Percentiles rank a stretch among this genome's conserved stretches.
phyloP scores from a whole-genome alignment of 2,113 vertebrate genomes.

The Todiramphus saurophagus region DNA sequence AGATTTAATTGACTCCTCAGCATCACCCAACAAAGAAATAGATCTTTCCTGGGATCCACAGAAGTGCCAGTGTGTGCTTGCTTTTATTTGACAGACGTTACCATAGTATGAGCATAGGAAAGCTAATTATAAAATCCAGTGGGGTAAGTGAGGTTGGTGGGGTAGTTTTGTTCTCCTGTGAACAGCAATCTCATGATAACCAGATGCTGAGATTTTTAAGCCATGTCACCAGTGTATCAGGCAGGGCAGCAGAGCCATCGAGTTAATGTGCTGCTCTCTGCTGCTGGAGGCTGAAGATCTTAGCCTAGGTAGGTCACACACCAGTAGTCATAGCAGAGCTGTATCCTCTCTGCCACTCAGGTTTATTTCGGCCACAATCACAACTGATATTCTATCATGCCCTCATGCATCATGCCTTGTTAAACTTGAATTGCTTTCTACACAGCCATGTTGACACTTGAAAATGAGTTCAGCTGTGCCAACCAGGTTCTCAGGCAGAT shows the following conservation, averaged over 20 bases:
- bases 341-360: not conserved
- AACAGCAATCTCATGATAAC: not conserved
- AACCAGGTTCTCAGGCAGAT: slow-evolving; percentile 48
- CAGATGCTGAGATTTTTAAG: not conserved
- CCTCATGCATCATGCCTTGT: slow-evolving; percentile 57
- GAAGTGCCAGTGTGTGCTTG: not conserved
- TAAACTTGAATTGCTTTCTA: slow-evolving; percentile 65
- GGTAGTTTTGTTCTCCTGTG: not conserved
- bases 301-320: slow-evolving; percentile 42
- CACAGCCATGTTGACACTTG: slow-evolving; percentile 55
- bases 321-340: not conserved
- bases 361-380: slow-evolving; percentile 30
- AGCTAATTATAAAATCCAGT: not conserved
- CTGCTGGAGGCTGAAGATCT: slow-evolving; percentile 1
- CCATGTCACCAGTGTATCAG: not conserved
- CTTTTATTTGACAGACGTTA: not conserved
- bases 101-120: not conserved
- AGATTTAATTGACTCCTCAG: not conserved
- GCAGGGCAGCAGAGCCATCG: not conserved
- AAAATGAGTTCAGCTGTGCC: slow-evolving; percentile 54
- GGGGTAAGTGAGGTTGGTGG: not conserved
- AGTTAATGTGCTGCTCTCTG: not conserved
- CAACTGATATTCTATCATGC: slow-evolving; percentile 9
- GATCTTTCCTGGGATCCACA: not conserved
- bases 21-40: not conserved